Conservation (phyloP, 2,797 vertebrate genomes). For the Tragelaphus oryx region DNA sequence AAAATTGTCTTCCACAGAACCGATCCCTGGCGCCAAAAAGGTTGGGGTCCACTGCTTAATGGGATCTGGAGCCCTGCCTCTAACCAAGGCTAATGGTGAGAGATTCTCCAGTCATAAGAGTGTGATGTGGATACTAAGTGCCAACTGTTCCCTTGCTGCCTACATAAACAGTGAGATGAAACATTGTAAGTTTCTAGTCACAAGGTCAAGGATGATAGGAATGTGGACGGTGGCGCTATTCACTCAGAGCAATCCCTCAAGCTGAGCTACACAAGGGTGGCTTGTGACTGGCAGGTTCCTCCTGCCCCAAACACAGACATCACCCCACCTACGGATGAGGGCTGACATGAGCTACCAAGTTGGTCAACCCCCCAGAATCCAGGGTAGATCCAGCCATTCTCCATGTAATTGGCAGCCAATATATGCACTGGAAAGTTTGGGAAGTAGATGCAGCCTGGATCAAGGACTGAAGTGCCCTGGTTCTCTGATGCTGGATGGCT, state of each 20-base stretch:
- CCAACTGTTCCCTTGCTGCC: neutral
- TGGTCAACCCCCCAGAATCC: neutral
- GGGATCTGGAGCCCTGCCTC: neutral
- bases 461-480: neutral
- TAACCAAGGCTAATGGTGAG: neutral
- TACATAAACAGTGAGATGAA: neutral
- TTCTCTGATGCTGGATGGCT: neutral
- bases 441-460: neutral
- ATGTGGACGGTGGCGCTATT: neutral
- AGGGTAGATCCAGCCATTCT: neutral
- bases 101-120: neutral
- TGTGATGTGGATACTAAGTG: neutral
- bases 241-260: neutral
- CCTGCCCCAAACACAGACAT: neutral
- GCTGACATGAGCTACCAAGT: neutral
- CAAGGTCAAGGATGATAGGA: neutral
- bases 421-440: neutral
- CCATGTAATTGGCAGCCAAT: neutral
- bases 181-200: neutral
- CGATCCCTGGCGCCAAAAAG: neutral
- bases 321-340: neutral
- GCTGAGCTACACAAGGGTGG: neutral
- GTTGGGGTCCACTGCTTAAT: neutral
- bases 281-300: neutral
- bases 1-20: neutral